phyloP scores from a whole-genome alignment of 2,113 vertebrate genomes.

The Catharus bicknelli region DNA sequence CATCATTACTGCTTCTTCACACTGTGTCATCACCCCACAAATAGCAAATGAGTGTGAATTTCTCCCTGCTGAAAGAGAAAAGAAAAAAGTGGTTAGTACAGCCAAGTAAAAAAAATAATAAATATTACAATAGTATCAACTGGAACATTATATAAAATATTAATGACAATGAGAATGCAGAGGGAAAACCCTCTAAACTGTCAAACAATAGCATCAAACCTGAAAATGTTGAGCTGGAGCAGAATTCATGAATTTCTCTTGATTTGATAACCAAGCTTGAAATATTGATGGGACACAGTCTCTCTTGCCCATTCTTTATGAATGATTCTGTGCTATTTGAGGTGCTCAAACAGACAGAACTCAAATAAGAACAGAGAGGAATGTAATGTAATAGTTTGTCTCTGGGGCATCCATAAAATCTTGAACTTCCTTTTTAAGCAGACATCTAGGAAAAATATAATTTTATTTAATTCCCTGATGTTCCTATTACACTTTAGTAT shows the following conservation, averaged over 20 bases:
- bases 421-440: slow-evolving; percentile 59
- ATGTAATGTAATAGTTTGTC: slow-evolving; percentile 58
- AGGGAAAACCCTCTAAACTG: slow-evolving; percentile 41
- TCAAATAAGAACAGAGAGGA: slow-evolving; percentile 20
- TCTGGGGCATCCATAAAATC: slow-evolving; percentile 53
- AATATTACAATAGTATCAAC: slow-evolving; percentile 43
- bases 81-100: slow-evolving; percentile 13
- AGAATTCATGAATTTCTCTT: slow-evolving; percentile 58
- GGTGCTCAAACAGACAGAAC: slow-evolving; percentile 55
- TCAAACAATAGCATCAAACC: slow-evolving; percentile 52
- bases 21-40: slow-evolving; percentile 57
- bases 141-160: slow-evolving; percentile 53
- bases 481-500: slow-evolving; percentile 17
- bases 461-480: slow-evolving; percentile 16
- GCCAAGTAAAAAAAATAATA: slow-evolving; percentile 33
- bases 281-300: slow-evolving; percentile 66
- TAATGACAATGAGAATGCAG: slow-evolving; percentile 38
- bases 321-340: slow-evolving; percentile 58
- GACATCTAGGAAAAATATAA: slow-evolving; percentile 54
- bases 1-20: slow-evolving; percentile 67
- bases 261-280: slow-evolving; percentile 63
- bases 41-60: slow-evolving; percentile 63
- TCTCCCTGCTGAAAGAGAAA: slow-evolving; percentile 35
- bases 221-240: slow-evolving; percentile 19
- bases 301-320: slow-evolving; percentile 47